phyloP scores from a whole-genome alignment of 2,888 invertebrate genomes.

The Epirrita christyi region DNA sequence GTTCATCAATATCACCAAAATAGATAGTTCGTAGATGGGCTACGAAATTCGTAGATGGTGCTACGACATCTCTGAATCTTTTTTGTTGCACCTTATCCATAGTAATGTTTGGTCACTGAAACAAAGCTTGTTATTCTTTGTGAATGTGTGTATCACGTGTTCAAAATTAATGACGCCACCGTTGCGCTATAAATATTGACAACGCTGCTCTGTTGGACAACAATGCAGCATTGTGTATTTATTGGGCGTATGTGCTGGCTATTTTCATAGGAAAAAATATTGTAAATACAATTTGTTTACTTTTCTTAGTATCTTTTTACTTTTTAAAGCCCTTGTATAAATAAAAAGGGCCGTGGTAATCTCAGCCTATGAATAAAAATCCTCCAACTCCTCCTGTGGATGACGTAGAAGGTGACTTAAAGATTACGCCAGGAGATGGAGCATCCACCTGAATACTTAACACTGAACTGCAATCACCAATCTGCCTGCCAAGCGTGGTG shows the following conservation, averaged over 20 bases:
- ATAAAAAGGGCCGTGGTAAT: too few relatives aligned
- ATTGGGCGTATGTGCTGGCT: not conserved
- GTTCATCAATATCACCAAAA: not conserved
- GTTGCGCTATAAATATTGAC: slow-evolving; percentile 55
- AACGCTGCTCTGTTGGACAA: slow-evolving; percentile 30
- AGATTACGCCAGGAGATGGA: too few relatives aligned
- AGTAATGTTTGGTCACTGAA: not conserved
- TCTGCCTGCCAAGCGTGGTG: too few relatives aligned
- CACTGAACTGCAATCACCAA: too few relatives aligned
- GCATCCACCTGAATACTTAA: too few relatives aligned
- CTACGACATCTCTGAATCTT: slow-evolving; percentile 1
- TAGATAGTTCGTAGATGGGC: not conserved
- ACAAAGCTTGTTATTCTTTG: not conserved
- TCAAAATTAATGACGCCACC: slow-evolving; percentile 53
- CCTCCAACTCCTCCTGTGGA: too few relatives aligned
- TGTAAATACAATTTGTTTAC: not conserved
- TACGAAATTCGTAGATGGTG: slow-evolving; percentile 2
- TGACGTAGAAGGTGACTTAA: too few relatives aligned
- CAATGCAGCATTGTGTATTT: slow-evolving; percentile 8
- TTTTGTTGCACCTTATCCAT: too few relatives aligned
- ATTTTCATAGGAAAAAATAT: slow-evolving; percentile 4
- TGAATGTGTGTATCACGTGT: slow-evolving; percentile 33
- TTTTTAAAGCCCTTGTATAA: not conserved
- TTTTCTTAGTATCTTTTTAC: not conserved
- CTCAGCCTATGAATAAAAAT: too few relatives aligned